Conservation (phyloP, 2,888 invertebrate species). For the Cheilosia vernalis region DNA sequence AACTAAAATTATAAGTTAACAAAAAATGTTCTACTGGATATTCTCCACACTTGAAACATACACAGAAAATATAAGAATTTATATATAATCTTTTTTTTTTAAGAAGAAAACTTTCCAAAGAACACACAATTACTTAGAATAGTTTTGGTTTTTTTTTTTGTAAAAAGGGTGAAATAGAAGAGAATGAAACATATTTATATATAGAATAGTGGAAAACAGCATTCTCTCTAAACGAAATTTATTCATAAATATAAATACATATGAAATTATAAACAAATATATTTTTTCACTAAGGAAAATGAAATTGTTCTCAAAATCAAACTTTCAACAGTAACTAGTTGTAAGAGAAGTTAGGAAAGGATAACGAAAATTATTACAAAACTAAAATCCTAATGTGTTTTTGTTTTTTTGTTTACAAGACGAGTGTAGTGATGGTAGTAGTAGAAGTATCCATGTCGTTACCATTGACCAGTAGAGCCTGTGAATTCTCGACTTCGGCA, state of each 20-base stretch:
- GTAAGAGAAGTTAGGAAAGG: conserved; percentile 45
- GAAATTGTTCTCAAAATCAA: conserved; percentile 29
- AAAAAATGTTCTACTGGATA: conserved; percentile 66
- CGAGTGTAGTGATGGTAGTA: conserved; percentile 59
- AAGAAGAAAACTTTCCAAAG: conserved; percentile 72
- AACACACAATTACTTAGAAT: conserved; percentile 70
- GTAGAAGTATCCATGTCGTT: conserved; percentile 83
- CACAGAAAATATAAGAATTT: conserved; percentile 65
- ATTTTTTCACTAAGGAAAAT: conserved; percentile 56
- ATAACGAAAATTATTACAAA: conserved; percentile 34
- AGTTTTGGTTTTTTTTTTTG: conserved; percentile 47
- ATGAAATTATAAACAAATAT: conserved; percentile 49
- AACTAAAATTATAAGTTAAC: conserved; percentile 21
- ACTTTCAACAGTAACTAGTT: conserved; percentile 66
- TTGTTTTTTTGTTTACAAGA: conserved; percentile 33
- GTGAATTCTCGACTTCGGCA: conserved; percentile 89
- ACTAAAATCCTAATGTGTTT: conserved; percentile 55
- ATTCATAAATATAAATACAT: conserved; percentile 42
- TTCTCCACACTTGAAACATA: conserved; percentile 71
- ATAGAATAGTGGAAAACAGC: conserved; percentile 75
- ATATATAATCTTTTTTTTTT: conserved; percentile 49
- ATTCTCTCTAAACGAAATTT: conserved; percentile 73
- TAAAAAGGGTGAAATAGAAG: conserved; percentile 73
- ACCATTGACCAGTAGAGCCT: conserved; percentile 91
- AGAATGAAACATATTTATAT: conserved; percentile 73